Base-by-base conservation (phyloP, 2,888 invertebrate species). In the Ochropleura leucogaster region DNA sequence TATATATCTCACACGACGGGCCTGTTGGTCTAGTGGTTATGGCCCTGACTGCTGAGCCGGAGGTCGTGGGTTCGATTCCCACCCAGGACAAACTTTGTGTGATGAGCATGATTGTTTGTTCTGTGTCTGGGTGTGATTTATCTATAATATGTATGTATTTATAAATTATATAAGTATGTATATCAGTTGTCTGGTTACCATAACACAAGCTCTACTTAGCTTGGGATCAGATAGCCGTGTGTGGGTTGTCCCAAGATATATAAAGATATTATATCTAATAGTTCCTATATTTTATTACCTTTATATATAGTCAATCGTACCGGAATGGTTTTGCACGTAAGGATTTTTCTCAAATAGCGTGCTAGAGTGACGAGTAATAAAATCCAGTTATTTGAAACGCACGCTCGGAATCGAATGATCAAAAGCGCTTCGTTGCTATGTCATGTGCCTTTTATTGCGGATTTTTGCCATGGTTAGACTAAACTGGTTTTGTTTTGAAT, bases 341-440 rank as follows among this genome's bases (percentile, higher is more conserved):
- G 12, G 53, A 77, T 68, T 62, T 68, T 62, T 62, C 30, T 44
- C 30, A 7, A 49, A 69, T 47, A 55, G 69, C 55, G 42, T 63
- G 55, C 47, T 55, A 8, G 12, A 68, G 30, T 75, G 47, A 42
- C 62, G 47, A 42, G 51, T 62, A 77, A 68, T 70, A 70, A 70
- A 78, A 70, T n/a, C 20, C 40, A 49, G 62, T 69, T 78, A 44
- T 70, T 62, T 16, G 44, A 70, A 55, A 70, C 62, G 78, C 55
- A 70, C 44, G 42, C 30, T 55, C 10, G n/a, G 46, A 47, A 77
- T 69, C 40, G 18, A 55, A 44, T 55, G n/a, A 63, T 57, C 62
- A 63, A 75, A 68, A 53, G 53, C 46, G 14, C 18, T 4, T 47
- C 20, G 7, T 51, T 53, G 14, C 16, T 47, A 42, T 42, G 51